Base-by-base conservation (phyloP, 2,113 vertebrate genomes). In the Eclectus roratus region DNA sequence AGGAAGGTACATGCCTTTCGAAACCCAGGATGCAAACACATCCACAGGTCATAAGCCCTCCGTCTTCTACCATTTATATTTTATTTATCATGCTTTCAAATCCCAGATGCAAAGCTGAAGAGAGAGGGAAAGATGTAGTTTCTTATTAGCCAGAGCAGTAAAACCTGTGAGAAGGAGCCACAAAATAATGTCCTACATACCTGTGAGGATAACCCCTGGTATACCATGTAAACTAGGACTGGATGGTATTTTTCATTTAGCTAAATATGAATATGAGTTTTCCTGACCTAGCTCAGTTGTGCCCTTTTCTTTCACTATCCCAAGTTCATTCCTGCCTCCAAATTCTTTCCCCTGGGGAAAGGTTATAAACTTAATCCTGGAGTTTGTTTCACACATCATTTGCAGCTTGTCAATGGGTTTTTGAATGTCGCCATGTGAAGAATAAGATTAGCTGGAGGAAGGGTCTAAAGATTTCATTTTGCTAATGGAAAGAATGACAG, bases 1-100 rank as follows among this genome's bases (percentile, higher is more conserved):
- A 93, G 97, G 93, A 96, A 97, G 96, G 96, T 97, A 93, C 71
- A 71, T 91, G 94, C 95, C 97, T 98, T 94, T 87, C 28, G 71
- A 97, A 98, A 97, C 91, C 94, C 94, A 91, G 78, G 97, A 94
- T 90, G 96, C 98, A 98, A 98, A 98, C 96, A 96, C 71, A 97
- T 88, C 97, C 94, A 89, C 47, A 27, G 97, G 97, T 96, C 95
- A 94, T 88, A 96, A 96, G 97, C 97, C 95, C 95, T 97, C 70
- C n/a, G 4, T 91, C 94, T 97, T 97, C 94, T 94, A 61, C 93
- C 61, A 37, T 97, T 97, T 96, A 96, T 91, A 95, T 94, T 98
- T 98, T 98, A 98, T 98, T 97, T 97, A 97, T 97, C 97, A 93
- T 56, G 68, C 93, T 97, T 97, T 90, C 95, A 97, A 97, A 94